Evolutionary conservation across 2,888 invertebrate genomes (phyloP), one percentile per base, ranked within the genome.

Genomic region (Cephus rjabovi): DNA sequence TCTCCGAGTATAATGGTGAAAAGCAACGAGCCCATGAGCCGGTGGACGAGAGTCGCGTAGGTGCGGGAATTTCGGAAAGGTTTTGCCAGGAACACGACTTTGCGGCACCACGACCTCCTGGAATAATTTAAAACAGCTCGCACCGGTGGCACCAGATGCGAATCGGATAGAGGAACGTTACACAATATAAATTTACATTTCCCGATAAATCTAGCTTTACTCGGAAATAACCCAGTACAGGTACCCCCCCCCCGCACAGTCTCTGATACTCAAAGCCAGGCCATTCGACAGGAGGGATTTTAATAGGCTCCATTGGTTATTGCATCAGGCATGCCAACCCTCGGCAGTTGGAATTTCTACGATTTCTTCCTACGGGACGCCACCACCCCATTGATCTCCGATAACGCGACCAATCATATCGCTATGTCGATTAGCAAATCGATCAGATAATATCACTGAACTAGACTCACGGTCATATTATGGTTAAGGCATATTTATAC

Each of bases 121-220:
- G 74, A 74, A 74, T 74, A 74, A 74, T 34, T 35, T 74, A 74
- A 74, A 74, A 33, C 2, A 30, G 74, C 74, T 31, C 74, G 34
- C 74, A 37, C 12, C 23, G 23, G 56, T 23, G 74, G 35, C n/a
- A 74, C 35, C 74, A 74, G 74, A 37, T 74, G 74, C 35, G 74
- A 35, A 34, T 34, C 74, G 30, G 74, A 74, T 74, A 34, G 74
- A 74, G 74, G 34, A 74, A 33, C 70, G 70, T 33, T 34, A 34
- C 34, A 74, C 74, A 37, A 34, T 37, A 74, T 74, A 74, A 74
- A 74, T 74, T 74, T 74, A 74, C 74, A 74, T 34, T 35, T 34
- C 33, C 34, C 74, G 74, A 74, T 74, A 74, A 74, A 74, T 74
- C 74, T 74, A 34, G 74, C 74, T 74, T 34, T 34, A 30, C 34